phyloP scores from a whole-genome alignment of 2,888 invertebrate species.

The Caenorhabditis sp. region DNA sequence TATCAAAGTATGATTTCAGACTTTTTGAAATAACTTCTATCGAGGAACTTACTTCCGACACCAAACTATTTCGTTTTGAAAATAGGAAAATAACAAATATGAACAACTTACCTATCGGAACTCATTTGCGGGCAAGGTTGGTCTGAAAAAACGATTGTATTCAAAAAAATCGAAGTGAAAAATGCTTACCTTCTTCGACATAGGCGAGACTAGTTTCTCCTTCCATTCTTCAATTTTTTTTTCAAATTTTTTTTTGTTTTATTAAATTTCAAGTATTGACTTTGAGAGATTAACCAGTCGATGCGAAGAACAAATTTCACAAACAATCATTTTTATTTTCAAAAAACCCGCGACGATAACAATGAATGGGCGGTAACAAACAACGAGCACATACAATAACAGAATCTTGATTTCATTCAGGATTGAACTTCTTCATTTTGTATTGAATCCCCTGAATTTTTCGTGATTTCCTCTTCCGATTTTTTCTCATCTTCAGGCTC shows the following conservation, averaged over 20 bases:
- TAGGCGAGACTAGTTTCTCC: background rate
- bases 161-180: no score
- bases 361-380: background rate
- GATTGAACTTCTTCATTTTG: background rate
- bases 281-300: background rate
- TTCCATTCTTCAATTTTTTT: background rate
- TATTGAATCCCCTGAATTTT: background rate
- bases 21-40: slow-evolving; percentile 1
- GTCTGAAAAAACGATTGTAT: slow-evolving; percentile 2
- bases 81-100: background rate
- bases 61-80: slow-evolving; percentile 9
- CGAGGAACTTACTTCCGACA: slow-evolving; percentile 3
- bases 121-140: slow-evolving; percentile 24
- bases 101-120: slow-evolving; percentile 13
- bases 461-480: background rate
- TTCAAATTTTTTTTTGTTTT: background rate
- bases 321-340: background rate
- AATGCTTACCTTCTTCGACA: background rate
- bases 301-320: background rate
- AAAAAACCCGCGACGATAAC: background rate
- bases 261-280: background rate
- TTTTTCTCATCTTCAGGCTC: slow-evolving; percentile 7
- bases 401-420: background rate
- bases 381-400: background rate
- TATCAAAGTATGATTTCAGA: no score